Conservation (phyloP, 2,888 invertebrate genomes). For the Kuschelorhynchus macadamiae region DNA sequence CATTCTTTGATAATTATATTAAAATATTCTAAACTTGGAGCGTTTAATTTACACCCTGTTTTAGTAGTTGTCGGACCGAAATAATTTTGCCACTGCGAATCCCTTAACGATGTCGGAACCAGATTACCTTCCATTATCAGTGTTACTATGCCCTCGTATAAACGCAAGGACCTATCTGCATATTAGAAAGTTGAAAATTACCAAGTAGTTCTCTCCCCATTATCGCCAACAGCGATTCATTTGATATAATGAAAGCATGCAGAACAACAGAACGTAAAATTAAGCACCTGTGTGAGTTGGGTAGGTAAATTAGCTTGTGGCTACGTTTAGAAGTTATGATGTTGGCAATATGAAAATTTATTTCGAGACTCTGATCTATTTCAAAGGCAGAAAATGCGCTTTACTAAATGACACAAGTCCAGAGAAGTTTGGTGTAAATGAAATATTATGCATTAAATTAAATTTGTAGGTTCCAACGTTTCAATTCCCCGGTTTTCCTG, state of each 20-base stretch:
- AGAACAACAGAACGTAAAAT: not conserved
- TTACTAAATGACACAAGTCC: no score
- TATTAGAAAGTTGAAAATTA: constrained; percentile 43
- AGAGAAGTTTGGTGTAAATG: no score
- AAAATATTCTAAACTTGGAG: constrained; percentile 41
- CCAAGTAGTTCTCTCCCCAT: constrained; percentile 27
- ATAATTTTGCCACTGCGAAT: constrained; percentile 34
- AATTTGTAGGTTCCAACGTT: no score
- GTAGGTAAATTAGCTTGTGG: not conserved
- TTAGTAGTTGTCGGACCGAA: constrained; percentile 38
- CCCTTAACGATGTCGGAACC: constrained; percentile 40
- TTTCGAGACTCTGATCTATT: no score
- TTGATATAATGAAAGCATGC: constrained; percentile 11
- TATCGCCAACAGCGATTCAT: constrained; percentile 21
- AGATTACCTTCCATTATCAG: constrained; percentile 45
- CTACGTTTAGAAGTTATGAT: no score
- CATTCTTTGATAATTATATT: constrained; percentile 43
- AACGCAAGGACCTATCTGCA: constrained; percentile 30
- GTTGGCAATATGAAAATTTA: no score
- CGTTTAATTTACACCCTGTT: constrained; percentile 38
- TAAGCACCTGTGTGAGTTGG: not conserved
- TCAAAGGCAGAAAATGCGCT: no score
- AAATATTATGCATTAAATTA: no score
- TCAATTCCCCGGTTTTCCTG: no score
- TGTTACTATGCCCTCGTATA: constrained; percentile 33